A percentile compares a stretch with the other conserved stretches of the same genome.
Evolutionary conservation across 37 sponge, comb jelly and placozoan species (phyloP).

Genomic region (Cladorhizidae sp.): DNA sequence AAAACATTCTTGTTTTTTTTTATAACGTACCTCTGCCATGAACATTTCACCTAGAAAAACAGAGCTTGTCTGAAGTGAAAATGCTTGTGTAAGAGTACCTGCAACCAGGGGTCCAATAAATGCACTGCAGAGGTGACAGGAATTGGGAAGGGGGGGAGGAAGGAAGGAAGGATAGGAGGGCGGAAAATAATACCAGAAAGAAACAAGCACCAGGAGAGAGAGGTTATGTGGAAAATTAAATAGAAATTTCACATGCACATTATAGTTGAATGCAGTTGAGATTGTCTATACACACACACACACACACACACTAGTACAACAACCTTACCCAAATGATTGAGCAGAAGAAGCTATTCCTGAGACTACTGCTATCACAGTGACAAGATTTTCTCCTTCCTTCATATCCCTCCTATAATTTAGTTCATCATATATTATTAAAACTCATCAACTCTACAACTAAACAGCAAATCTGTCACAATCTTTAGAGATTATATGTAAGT

Average conservation of each 20-base stretch:
- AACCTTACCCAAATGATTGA: conserved; percentile 35
- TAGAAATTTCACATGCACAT: too few relatives aligned
- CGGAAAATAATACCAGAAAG: too few relatives aligned
- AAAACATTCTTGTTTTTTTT: neutral
- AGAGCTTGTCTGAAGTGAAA: conserved; percentile 31
- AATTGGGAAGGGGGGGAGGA: neutral
- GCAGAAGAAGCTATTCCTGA: conserved; percentile 45
- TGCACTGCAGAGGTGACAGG: conserved; percentile 16
- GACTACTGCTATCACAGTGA: conserved; percentile 20
- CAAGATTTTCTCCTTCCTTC: neutral
- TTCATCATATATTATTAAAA: too few relatives aligned
- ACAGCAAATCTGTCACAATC: too few relatives aligned
- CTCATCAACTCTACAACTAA: too few relatives aligned
- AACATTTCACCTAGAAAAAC: conserved; percentile 38
- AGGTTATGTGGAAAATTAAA: too few relatives aligned
- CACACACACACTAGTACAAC: too few relatives aligned
- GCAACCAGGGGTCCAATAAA: conserved; percentile 58
- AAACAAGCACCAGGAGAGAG: too few relatives aligned
- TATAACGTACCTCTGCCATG: conserved; percentile 29
- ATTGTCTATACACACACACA: too few relatives aligned
- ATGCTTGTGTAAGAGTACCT: conserved; percentile 28
- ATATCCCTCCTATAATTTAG: neutral
- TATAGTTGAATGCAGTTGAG: too few relatives aligned
- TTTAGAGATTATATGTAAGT: too few relatives aligned
- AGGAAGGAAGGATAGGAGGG: neutral